Base-by-base conservation (phyloP, 2,113 vertebrate genomes). In the Pelmatolapia mariae region DNA sequence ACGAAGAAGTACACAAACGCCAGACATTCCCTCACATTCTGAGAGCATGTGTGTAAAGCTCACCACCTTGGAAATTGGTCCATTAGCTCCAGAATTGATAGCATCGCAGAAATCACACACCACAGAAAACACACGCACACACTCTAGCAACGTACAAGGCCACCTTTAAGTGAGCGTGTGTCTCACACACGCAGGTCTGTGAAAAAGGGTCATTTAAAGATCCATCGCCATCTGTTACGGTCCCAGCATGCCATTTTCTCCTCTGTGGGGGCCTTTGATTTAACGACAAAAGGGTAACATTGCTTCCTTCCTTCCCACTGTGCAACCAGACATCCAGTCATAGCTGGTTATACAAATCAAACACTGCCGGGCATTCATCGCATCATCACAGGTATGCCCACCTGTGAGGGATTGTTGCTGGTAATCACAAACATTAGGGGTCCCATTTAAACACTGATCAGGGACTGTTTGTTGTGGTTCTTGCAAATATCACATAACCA, bases 161-260 rank as follows among this genome's bases (percentile, higher is more conserved):
- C 83, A 84, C 73, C 33, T 86, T 88, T 89, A 84, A 81, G 81
- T 59, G 86, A 92, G 81, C 18, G 83, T 84, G 91, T 93, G 87
- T 90, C 81, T 9, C 68, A 85, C 84, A 61, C 93, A 91, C 15
- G 82, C 89, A 88, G 88, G 61, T 85, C 87, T 89, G 89, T 91
- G 86, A 89, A 90, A 93, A 81, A 84, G 86, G 92, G 92, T 93
- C 84, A 93, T 92, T 95, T 93, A 92, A 91, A 93, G 90, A 92
- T 91, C 85, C 87, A 92, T 87, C 56, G 26, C 89, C 94, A 94
- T 94, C 93, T 93, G 91, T 90, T 95, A 86, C 81, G 83, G 81
- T 87, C 89, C 59, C 92, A 90, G 84, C 89, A 54, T 84, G 91
- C 87, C 82, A 92, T 92, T 93, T 92, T 90, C 86, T 45, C 89